A percentile compares a stretch with the other conserved stretches of the same genome.
phyloP scores from a whole-genome alignment of 2,797 vertebrate species.

The Brachymystax lenok region DNA sequence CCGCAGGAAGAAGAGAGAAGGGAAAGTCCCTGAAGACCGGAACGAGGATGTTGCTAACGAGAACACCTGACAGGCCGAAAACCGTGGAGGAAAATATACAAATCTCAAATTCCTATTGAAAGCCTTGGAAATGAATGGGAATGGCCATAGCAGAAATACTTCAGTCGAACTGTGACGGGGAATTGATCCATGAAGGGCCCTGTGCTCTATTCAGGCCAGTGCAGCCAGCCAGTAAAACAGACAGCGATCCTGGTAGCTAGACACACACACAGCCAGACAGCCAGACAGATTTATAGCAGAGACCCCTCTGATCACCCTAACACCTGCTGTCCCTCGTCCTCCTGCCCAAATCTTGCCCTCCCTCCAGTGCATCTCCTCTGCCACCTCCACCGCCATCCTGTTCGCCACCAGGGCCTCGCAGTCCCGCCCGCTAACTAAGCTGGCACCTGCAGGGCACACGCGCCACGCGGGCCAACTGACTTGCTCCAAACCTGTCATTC shows the following conservation, averaged over 20 bases:
- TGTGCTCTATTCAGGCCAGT: background rate
- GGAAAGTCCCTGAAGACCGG: background rate
- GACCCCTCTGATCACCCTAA: background rate
- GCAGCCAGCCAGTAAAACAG: conserved; percentile 7
- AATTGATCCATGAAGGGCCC: background rate
- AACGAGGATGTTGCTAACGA: background rate
- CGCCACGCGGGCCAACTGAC: conserved; percentile 49
- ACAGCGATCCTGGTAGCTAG: background rate
- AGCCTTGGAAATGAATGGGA: background rate
- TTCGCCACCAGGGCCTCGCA: conserved; percentile 46
- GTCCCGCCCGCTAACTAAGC: conserved; percentile 14
- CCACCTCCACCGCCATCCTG: conserved; percentile 11
- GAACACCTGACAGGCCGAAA: background rate
- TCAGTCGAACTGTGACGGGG: background rate
- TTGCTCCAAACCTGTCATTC: conserved; percentile 43
- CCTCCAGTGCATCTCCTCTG: conserved; percentile 1
- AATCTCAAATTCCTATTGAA: too few species aligned
- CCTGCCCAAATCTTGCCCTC: background rate
- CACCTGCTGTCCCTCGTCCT: background rate
- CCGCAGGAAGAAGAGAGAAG: background rate
- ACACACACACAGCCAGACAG: conserved; percentile 50
- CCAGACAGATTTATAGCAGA: conserved; percentile 2
- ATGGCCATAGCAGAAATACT: background rate
- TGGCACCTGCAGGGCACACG: conserved; percentile 20
- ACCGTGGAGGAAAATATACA: background rate